Evolutionary conservation across 2,888 invertebrate species (phyloP), one percentile per base, ranked within the genome.

Genomic region (Chloromyia formosa): DNA sequence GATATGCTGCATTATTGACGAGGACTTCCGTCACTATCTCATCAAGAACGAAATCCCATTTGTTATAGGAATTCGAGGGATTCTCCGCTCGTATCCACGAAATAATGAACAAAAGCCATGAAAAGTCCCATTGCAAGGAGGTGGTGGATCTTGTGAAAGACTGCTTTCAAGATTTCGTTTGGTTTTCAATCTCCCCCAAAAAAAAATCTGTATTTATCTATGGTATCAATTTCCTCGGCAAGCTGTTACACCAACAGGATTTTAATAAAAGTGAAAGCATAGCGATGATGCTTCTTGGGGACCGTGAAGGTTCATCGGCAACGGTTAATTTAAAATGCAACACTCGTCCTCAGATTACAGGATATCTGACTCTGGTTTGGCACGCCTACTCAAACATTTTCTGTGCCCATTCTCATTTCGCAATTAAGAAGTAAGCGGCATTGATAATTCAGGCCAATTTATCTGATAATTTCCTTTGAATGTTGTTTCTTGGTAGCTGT

Each of bases 401-500:
- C 40, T 49, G 68, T 16, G 14, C 54, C 56, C 56, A 27, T 71
- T 54, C 56, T 71, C 16, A 40, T 35, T 58, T 72, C 18, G 72
- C 60, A 72, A 72, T 72, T 72, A 72, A 72, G 72, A 58, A 72
- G 27, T 60, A 56, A 60, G 45, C 40, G 60, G 45, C 58, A 58
- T 72, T 72, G 72, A 72, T 72, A 72, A 72, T 72, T 58, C 72
- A 58, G 23, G 45, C 42, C 72, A 72, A 72, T 72, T 60, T 72
- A 72, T 72, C 58, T 72, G 72, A 60, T 58, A 60, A 72, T 60
- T 72, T 72, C 58, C 72, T 72, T 58, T 71, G 54, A 12, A 64
- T 53, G 27, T 45, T 42, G 18, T 64, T 61, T 14, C 14, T 61
- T 14, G 62, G 61, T 27, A 27, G 61, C 14, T 14, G 61, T 61